phyloP scores from a whole-genome alignment of 2,113 vertebrate genomes.

The Galbula dea region DNA sequence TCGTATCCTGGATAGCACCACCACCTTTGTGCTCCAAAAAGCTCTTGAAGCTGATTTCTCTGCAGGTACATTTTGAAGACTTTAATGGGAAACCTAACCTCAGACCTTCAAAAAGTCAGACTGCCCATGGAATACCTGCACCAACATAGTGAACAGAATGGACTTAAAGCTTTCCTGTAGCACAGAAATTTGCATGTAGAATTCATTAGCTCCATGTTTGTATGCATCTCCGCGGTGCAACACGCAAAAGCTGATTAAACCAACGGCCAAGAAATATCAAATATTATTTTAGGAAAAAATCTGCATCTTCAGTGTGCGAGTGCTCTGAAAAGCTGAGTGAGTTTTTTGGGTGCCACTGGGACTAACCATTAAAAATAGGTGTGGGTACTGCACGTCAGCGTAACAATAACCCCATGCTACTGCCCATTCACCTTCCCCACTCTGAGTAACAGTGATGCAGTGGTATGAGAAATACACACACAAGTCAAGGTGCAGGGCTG shows the following conservation, averaged over 20 bases:
- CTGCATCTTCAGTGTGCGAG: background rate
- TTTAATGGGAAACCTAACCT: background rate
- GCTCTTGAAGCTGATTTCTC: background rate
- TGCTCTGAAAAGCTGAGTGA: background rate
- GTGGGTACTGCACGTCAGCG: background rate
- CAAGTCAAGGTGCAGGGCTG: background rate
- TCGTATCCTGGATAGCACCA: background rate
- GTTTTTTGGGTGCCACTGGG: background rate
- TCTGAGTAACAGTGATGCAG: background rate
- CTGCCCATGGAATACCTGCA: background rate
- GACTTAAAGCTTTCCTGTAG: background rate
- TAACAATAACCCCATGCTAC: background rate
- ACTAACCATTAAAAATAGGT: background rate
- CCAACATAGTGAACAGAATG: rapidly evolving
- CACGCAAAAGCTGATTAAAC: background rate
- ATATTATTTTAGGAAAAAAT: background rate
- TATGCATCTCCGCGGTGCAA: background rate
- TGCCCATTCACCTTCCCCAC: background rate
- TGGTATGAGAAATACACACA: background rate
- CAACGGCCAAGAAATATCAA: background rate
- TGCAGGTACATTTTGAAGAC: background rate
- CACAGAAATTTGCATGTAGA: background rate
- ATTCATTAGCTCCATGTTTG: background rate
- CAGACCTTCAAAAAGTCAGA: background rate
- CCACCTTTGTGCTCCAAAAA: background rate